Evolutionary conservation across 1,140 invertebrate species (phyloP).

Genomic region (Ladona fulva): DNA sequence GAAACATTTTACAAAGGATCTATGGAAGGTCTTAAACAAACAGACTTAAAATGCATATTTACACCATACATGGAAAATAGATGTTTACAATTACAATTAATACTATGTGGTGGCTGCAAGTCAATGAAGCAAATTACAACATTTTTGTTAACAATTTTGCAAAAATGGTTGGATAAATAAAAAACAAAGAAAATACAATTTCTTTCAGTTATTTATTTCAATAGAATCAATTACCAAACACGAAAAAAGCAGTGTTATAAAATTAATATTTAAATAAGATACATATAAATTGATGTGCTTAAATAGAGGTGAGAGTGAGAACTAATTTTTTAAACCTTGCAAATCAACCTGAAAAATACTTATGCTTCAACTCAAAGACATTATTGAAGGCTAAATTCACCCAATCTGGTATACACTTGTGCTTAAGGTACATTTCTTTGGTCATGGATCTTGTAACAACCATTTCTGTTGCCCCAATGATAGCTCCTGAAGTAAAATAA

Average conservation of each 20-base stretch:
- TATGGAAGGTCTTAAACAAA: background rate
- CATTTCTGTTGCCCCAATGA: constrained; percentile 75
- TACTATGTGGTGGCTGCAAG: background rate
- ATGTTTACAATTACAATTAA: background rate
- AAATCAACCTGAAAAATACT: background rate
- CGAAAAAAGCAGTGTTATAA: background rate
- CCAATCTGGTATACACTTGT: constrained; percentile 70
- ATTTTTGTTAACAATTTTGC: background rate
- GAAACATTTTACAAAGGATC: background rate
- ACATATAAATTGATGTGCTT: background rate
- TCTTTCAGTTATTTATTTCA: background rate
- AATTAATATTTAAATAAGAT: background rate
- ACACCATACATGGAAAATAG: background rate
- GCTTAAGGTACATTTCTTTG: constrained; percentile 63
- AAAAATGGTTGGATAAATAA: background rate
- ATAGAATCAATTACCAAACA: background rate
- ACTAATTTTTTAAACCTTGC: background rate
- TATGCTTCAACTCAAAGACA: background rate
- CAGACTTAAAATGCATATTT: background rate
- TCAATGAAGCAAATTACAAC: background rate
- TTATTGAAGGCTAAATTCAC: constrained; percentile 56
- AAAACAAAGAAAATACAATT: background rate
- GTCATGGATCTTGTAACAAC: constrained; percentile 58
- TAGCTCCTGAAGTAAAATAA: constrained; percentile 50
- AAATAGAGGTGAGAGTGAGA: background rate